Conservation (phyloP, 1,140 invertebrate genomes). For the Bradynema listronoti region DNA sequence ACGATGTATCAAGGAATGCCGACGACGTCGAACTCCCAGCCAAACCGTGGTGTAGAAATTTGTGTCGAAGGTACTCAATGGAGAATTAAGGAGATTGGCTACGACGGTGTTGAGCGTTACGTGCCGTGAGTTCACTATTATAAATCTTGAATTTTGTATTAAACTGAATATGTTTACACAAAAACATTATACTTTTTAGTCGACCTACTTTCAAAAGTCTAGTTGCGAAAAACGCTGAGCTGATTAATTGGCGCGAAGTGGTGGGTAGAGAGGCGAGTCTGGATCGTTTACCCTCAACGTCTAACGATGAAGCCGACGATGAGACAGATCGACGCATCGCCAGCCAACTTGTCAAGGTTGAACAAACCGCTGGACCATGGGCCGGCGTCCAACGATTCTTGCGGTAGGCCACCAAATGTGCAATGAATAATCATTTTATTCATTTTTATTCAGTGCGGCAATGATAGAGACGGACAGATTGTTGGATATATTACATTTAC, state of each 20-base stretch:
- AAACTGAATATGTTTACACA: slow-evolving; percentile 9
- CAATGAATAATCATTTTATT: no score
- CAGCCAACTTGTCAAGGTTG: no score
- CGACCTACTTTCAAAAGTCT: slow-evolving; percentile 39
- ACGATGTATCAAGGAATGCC: no score
- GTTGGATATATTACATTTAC: no score
- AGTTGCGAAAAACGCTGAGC: slow-evolving; percentile 22
- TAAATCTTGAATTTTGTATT: slow-evolving; percentile 3
- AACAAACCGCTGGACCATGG: slow-evolving; percentile 41
- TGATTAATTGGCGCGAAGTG: slow-evolving; percentile 32
- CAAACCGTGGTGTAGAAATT: slow-evolving; percentile 32
- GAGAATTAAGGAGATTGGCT: slow-evolving; percentile 42
- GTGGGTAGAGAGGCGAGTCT: slow-evolving; percentile 24
- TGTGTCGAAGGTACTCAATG: slow-evolving; percentile 41
- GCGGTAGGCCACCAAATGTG: no score
- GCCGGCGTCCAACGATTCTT: slow-evolving; percentile 35
- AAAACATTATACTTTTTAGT: slow-evolving; percentile 30
- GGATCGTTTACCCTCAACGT: slow-evolving; percentile 5
- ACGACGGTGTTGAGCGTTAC: slow-evolving; percentile 37
- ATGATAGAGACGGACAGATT: no score
- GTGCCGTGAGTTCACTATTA: slow-evolving; percentile 31
- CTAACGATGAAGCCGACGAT: slow-evolving; percentile 17
- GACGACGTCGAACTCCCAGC: background rate
- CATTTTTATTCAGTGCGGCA: no score
- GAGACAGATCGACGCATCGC: no score